phyloP scores from a whole-genome alignment of 2,113 vertebrate genomes.

The Ailurus styani region DNA sequence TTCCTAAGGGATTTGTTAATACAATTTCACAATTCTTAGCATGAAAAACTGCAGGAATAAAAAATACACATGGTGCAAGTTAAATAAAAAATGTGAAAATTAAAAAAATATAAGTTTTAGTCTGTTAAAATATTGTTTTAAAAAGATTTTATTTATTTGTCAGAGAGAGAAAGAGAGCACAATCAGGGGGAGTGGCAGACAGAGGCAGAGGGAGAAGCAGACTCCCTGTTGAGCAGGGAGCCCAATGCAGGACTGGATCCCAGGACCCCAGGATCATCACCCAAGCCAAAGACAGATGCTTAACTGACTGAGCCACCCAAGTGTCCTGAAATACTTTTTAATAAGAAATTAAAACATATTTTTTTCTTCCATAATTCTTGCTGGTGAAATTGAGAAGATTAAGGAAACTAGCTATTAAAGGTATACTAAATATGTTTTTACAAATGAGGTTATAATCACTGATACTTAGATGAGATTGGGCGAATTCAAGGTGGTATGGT shows the following conservation, averaged over 20 bases:
- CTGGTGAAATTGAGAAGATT: neutral
- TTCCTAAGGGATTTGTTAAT: neutral
- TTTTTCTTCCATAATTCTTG: neutral
- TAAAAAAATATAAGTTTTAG: neutral
- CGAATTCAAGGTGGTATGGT: neutral
- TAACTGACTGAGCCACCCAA: neutral
- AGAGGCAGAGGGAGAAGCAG: neutral
- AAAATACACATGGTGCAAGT: neutral
- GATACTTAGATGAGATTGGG: neutral
- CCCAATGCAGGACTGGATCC: rapidly evolving
- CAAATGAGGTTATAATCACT: neutral
- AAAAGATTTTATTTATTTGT: neutral
- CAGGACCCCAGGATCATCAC: neutral
- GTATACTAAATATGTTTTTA: neutral
- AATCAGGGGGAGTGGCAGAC: neutral
- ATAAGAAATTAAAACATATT: neutral
- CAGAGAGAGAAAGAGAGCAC: neutral
- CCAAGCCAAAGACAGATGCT: neutral
- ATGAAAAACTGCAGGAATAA: neutral
- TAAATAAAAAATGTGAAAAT: neutral
- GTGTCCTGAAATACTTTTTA: neutral
- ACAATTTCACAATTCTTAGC: neutral
- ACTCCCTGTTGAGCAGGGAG: no score
- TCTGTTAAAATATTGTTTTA: neutral
- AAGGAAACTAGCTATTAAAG: neutral